A percentile compares a stretch with the other conserved stretches of the same genome.
Conservation (phyloP, 2,113 vertebrate species). For the Syngnathus floridae region DNA sequence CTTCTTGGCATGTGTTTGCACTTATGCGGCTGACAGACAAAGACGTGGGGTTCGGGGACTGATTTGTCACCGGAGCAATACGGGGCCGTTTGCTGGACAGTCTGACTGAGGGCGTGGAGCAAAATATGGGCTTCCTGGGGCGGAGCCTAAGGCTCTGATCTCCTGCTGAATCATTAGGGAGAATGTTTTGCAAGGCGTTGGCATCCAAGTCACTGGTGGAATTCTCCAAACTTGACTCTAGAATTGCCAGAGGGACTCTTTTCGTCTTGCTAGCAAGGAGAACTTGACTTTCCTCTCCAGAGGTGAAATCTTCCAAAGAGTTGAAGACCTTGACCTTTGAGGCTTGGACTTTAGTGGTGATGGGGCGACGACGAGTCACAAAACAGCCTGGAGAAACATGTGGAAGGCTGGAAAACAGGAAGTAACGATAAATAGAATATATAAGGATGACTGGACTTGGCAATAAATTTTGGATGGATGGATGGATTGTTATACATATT, state of each 20-base stretch:
- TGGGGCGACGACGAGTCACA: constrained; percentile 47
- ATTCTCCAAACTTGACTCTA: constrained; percentile 34
- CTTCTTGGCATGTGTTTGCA: constrained; percentile 25
- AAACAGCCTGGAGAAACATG: constrained; percentile 31
- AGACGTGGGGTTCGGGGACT: constrained; percentile 8
- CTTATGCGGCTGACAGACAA: constrained; percentile 22
- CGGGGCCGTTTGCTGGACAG: constrained; percentile 1
- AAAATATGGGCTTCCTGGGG: constrained; percentile 52
- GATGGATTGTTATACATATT: too few species aligned
- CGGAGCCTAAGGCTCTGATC: constrained; percentile 26
- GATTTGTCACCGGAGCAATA: constrained; percentile 9
- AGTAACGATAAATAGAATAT: not conserved
- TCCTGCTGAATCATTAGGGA: constrained; percentile 32
- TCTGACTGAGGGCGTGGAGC: constrained; percentile 57
- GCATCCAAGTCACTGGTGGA: constrained; percentile 8
- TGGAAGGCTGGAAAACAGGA: constrained; percentile 24
- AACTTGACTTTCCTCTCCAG: not conserved
- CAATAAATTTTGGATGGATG: too few species aligned
- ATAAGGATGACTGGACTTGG: too few species aligned
- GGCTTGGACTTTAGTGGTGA: constrained; percentile 10
- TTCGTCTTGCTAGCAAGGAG: not conserved
- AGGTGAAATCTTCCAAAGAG: constrained; percentile 61
- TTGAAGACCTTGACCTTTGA: constrained; percentile 21
- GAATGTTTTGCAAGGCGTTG: constrained; percentile 31
- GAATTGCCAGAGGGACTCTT: not conserved